Base-by-base conservation (phyloP, 2,113 vertebrate genomes). In the Odobenus rosmarus region DNA sequence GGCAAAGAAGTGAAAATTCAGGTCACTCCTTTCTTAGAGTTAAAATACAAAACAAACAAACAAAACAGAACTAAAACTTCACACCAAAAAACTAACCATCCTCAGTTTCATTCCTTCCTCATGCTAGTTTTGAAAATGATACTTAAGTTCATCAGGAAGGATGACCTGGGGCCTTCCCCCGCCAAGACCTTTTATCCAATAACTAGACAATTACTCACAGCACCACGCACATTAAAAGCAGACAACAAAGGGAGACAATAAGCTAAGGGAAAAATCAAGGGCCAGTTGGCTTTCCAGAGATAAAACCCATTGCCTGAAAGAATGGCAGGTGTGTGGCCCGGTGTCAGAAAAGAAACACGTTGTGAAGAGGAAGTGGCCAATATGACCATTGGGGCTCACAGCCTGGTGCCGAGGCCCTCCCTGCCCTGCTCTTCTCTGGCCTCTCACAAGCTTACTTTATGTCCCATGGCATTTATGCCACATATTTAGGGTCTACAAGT, bases 211-310 rank as follows among this genome's bases (percentile, higher is more conserved):
- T 88, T 49, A 92, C 7, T 87, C 64, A 84, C 76, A 94, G 94
- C 92, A 96, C 85, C 76, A 46, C 81, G 86, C 62, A 72, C 61
- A 23, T 23, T n/a, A 83, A 94, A 97, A 96, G 82, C 88, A 93
- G 85, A 96, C 19, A 55, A 82, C 72, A 87, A 64, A 96, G 5
- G 53, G 46, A 79, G 49, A 93, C 80, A 71, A 42, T 42, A 85
- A 93, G 49, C 79, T 74, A 61, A 83, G 77, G 64, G 46, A 59
- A 88, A 76, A 90, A 90, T 33, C 76, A 28, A 82, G 85, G 72
- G 64, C 90, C 88, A 71, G 31, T 2, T 93, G 72, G 72, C 64
- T 74, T 90, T 90, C 95, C 77, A 83, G 81, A 82, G 86, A 36
- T 14, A 77, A 83, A 94, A 72, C 49, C 36, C 3, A 5, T 36